Conservation (phyloP, 2,797 vertebrate genomes). For the Astyanax mexicanus region DNA sequence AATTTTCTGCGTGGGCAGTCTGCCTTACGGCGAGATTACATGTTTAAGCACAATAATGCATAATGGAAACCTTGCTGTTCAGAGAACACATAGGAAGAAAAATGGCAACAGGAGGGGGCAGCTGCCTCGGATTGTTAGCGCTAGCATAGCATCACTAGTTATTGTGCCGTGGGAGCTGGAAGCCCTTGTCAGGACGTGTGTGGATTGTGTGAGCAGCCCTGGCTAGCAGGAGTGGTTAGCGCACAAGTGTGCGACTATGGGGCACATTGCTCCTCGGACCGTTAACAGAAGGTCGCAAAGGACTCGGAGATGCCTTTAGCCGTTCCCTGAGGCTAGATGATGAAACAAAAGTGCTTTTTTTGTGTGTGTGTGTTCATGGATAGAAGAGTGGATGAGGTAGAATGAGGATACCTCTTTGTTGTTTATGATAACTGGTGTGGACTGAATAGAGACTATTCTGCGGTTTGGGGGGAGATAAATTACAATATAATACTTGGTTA, state of each 20-base stretch:
- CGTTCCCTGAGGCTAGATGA: conserved; percentile 2
- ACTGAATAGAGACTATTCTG: background rate
- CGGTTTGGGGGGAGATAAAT: background rate
- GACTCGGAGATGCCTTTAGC: conserved; percentile 21
- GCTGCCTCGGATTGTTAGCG: conserved; percentile 27
- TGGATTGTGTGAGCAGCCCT: conserved; percentile 33
- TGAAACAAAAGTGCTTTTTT: conserved; percentile 1
- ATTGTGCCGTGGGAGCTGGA: conserved; percentile 32
- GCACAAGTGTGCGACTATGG: conserved; percentile 13
- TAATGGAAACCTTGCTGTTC: background rate
- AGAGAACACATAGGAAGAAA: conserved; percentile 1
- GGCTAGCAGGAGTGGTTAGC: conserved; percentile 27
- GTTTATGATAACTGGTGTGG: background rate
- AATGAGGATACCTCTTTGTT: conserved; percentile 5
- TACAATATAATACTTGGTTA: too few species aligned
- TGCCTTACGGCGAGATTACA: background rate
- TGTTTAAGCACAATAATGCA: background rate
- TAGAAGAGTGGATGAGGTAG: background rate
- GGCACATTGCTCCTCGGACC: conserved; percentile 14
- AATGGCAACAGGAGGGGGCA: conserved; percentile 6
- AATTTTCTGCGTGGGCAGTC: background rate
- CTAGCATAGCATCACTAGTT: conserved; percentile 14
- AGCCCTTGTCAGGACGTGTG: conserved; percentile 48
- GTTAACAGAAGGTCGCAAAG: conserved; percentile 35
- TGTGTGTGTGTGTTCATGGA: background rate